Conservation (phyloP, 37 sponge, comb jelly and placozoan species). For the Cladorhizidae sp. region DNA sequence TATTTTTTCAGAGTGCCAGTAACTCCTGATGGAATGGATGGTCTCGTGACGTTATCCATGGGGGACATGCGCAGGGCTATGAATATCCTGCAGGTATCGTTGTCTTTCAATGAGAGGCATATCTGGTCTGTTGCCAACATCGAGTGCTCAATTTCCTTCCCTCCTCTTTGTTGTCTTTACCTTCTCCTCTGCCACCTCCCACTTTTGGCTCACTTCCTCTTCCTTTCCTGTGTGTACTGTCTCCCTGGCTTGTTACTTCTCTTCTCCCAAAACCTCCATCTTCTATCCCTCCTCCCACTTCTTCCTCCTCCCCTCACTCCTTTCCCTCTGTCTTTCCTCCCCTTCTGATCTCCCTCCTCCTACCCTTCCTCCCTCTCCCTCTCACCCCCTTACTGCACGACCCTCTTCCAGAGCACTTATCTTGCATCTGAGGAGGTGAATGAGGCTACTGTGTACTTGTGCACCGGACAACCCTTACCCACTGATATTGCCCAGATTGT, state of each 20-base stretch:
- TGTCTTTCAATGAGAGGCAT: not conserved
- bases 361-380: constrained; percentile 14
- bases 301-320: no score
- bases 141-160: constrained; percentile 1
- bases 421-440: constrained; percentile 86
- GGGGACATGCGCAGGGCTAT: constrained; percentile 98
- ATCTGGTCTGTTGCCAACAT: not conserved
- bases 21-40: constrained; percentile 84
- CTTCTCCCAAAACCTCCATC: not conserved
- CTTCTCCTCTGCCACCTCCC: constrained; percentile 2
- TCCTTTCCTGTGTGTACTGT: no score
- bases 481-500: constrained; percentile 89
- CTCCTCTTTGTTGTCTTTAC: constrained; percentile 18
- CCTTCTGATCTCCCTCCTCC: constrained; percentile 4
- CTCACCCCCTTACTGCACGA: not conserved
- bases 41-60: constrained; percentile 73
- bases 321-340: not conserved
- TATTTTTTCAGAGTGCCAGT: constrained; percentile 53
- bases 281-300: not conserved
- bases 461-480: constrained; percentile 95
- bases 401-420: constrained; percentile 71
- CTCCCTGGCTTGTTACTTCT: not conserved
- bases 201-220: not conserved
- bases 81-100: constrained; percentile 88
- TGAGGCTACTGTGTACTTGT: constrained; percentile 82